Evolutionary conservation across 2,888 invertebrate genomes (phyloP).

Genomic region (Parthenolecanium corni): DNA sequence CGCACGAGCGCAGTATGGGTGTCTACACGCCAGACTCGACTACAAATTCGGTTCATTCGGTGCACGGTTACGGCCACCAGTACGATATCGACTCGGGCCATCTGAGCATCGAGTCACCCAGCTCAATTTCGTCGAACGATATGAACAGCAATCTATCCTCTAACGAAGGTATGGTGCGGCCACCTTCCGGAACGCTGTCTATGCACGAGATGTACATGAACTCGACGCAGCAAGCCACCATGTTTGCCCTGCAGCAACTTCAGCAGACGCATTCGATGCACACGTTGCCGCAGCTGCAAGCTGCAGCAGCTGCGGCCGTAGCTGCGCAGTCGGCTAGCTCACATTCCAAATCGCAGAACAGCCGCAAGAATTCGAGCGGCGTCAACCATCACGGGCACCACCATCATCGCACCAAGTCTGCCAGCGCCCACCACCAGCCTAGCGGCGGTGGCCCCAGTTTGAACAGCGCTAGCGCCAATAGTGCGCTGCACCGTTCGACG

Average conservation of each 20-base stretch:
- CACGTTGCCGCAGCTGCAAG: not conserved
- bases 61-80: slow-evolving; percentile 54
- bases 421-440: not conserved
- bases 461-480: not conserved
- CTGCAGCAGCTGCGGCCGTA: not conserved
- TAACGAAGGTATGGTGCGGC: not conserved
- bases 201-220: slow-evolving; percentile 19
- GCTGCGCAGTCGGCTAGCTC: not conserved
- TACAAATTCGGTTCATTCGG: slow-evolving; percentile 67
- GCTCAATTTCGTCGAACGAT: slow-evolving; percentile 70
- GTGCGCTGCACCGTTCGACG: not conserved
- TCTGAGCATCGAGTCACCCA: slow-evolving; percentile 75
- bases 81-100: slow-evolving; percentile 70
- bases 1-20: slow-evolving; percentile 65
- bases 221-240: not conserved
- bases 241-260: not conserved
- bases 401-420: slow-evolving; percentile 11
- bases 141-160: slow-evolving; percentile 39
- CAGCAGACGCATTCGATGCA: slow-evolving; percentile 2
- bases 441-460: not conserved
- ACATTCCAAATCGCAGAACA: not conserved
- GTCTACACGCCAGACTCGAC: slow-evolving; percentile 77
- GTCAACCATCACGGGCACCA: slow-evolving; percentile 8
- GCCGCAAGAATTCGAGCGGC: slow-evolving; percentile 6
- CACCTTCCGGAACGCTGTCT: slow-evolving; percentile 5